Base-by-base conservation (phyloP, 2,888 invertebrate species). In the Aphodius granarius region DNA sequence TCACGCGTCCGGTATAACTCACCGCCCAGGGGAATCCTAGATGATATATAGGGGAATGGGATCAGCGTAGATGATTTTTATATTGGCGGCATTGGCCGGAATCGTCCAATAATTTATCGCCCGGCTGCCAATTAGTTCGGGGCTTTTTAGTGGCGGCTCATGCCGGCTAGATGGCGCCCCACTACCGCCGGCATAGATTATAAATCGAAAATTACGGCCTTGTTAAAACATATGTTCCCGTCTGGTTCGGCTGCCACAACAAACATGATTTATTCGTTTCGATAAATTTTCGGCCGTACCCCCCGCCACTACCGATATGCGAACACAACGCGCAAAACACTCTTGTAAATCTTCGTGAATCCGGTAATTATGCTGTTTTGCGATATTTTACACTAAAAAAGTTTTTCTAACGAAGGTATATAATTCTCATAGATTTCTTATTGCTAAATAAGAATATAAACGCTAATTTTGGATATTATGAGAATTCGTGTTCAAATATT, bases 151-250 rank as follows among this genome's bases (percentile, higher is more conserved):
- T 63, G 66, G 63, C 68, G 70, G 72, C 72, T 20, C 65, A n/a
- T 18, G 66, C 22, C 68, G 22, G 18, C 68, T 68, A 68, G 68
- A 68, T 68, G 68, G 20, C 20, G 68, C 21, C 20, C 68, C 22
- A 22, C 21, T 13, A 17, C 20, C 68, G 21, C 43, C 18, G 66
- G 71, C 73, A 74, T 76, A 76, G 76, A 76, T 76, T 76, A 76
- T 76, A 73, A 76, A 76, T 76, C 76, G 76, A 72, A 76, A 76
- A 76, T 76, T 76, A 76, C 72, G 72, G 70, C 63, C 64, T 23
- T 72, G 74, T 72, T 75, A 74, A 74, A 76, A 74, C 76, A 76
- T 74, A 73, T 76, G 76, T 64, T 76, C 68, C 23, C 64, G 76
- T 76, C 74, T 70, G 64, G 70, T 66, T 23, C 70, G 21, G 21